Base-by-base conservation (phyloP, 2,797 vertebrate species). In the Cuculus canorus region DNA sequence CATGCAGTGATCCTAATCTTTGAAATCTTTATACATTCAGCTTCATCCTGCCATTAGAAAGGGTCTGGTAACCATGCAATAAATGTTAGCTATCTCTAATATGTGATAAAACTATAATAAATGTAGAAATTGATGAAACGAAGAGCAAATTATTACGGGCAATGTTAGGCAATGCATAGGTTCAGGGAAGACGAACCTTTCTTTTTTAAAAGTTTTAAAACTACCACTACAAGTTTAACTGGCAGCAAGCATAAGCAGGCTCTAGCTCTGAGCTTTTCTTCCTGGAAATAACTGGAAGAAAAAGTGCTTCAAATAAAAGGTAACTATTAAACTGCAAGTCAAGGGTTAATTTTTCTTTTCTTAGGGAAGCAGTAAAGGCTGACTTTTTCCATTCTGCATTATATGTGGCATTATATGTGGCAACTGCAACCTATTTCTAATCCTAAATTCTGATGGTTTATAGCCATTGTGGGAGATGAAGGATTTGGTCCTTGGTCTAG, bases 21-120 rank as follows among this genome's bases (percentile, higher is more conserved):
- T 87, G 82, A 89, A 96, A 90, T 93, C 88, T 93, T 90, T 91
- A 81, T 45, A 83, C 39, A 65, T 8, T 13, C 68, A 89, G 47
- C 50, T 93, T 90, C 69, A 41, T 72, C 93, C 78, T 83, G 54
- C 89, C 69, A 93, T 96, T 96, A 95, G 94, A 87, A 64, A 95
- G 50, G 94, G 90, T 95, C 96, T 95, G 81, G 92, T 88, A 47
- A 78, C 72, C 94, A 96, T 94, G 95, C 94, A 96, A 91, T 96
- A 93, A 93, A 92, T 47, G 50, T 76, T 94, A 92, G 50, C 90
- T 91, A 48, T 81, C 56, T 91, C 54, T 91, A 94, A 86, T 69
- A 69, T 45, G 57, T 77, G 71, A 43, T 88, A 95, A 83, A 95
- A 85, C 48, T 59, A 39, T 94, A 92, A 95, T 93, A 94, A 93